These are phyloP conservation scores for Mungos mungo DNA, from an alignment of 2,113 vertebrate species.

Conservation along the genomic window DNA sequence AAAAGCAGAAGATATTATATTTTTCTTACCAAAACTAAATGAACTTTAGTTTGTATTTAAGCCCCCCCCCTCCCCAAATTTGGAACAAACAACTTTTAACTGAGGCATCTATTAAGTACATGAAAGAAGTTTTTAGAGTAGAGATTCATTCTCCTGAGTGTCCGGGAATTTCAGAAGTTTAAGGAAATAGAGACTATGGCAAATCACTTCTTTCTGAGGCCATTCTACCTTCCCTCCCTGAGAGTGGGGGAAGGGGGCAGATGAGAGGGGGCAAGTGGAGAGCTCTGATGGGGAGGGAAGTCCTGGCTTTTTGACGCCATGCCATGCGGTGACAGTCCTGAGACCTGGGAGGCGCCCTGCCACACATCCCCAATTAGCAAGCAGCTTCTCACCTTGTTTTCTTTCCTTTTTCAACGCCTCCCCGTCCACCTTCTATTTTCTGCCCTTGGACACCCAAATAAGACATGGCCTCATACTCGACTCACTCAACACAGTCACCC, in stretches of 20 bases:
- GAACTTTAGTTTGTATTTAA: background rate
- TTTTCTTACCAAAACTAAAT: background rate
- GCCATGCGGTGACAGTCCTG: background rate
- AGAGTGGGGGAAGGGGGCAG: too few species aligned
- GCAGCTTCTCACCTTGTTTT: background rate
- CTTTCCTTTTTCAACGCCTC: background rate
- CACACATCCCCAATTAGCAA: background rate
- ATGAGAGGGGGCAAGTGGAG: background rate
- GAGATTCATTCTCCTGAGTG: background rate
- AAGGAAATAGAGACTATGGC: accelerated
- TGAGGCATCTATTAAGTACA: background rate
- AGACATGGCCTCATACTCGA: background rate
- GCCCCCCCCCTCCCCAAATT: background rate
- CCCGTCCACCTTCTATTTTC: background rate
- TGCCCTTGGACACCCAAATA: background rate
- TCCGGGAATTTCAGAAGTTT: background rate
- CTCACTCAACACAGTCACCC: background rate
- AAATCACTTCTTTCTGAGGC: background rate
- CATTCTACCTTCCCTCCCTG: background rate
- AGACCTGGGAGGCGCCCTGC: background rate
- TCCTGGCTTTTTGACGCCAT: background rate
- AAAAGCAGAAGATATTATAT: background rate
- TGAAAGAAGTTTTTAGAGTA: background rate
- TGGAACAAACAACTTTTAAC: background rate
- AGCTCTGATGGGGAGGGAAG: background rate